Conservation (phyloP, 2,888 invertebrate species). For the Lycophotia porphyrea region DNA sequence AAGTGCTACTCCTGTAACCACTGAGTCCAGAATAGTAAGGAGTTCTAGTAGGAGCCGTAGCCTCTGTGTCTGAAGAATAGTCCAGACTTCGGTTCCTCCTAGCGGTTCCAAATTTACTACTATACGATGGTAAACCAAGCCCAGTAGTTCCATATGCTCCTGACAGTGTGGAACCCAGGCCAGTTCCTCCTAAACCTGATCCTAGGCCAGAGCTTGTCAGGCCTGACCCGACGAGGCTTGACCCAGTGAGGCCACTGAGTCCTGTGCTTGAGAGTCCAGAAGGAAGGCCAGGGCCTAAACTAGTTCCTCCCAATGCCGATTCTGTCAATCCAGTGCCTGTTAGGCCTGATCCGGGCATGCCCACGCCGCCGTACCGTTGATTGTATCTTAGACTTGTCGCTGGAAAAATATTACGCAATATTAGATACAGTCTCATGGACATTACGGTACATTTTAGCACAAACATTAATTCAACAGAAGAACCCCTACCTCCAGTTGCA, state of each 20-base stretch:
- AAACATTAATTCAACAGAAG: neutral
- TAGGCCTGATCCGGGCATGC: constrained; percentile 79
- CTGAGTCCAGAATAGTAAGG: constrained; percentile 93
- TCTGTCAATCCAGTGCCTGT: constrained; percentile 78
- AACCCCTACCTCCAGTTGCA: constrained; percentile 78
- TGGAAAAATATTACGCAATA: constrained; percentile 64
- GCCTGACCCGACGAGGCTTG: constrained; percentile 74
- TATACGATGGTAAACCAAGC: constrained; percentile 85
- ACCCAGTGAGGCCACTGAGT: constrained; percentile 86
- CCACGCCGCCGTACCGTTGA: constrained; percentile 90
- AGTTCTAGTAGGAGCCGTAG: constrained; percentile 94
- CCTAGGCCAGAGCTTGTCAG: constrained; percentile 84
- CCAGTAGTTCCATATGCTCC: constrained; percentile 85
- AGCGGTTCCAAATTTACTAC: constrained; percentile 90
- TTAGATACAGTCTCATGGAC: neutral
- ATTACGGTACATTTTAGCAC: neutral
- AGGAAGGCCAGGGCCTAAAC: constrained; percentile 78
- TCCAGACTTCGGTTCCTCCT: constrained; percentile 95
- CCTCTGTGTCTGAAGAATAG: constrained; percentile 98
- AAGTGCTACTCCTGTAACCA: constrained; percentile 87
- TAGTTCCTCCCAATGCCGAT: constrained; percentile 73
- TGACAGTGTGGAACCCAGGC: constrained; percentile 82
- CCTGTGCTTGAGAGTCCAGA: constrained; percentile 86
- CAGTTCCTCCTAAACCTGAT: constrained; percentile 82
- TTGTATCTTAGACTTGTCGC: constrained; percentile 91